Evolutionary conservation across 64 coral and sea anemone species (phyloP).

Genomic region (Montipora sp.): DNA sequence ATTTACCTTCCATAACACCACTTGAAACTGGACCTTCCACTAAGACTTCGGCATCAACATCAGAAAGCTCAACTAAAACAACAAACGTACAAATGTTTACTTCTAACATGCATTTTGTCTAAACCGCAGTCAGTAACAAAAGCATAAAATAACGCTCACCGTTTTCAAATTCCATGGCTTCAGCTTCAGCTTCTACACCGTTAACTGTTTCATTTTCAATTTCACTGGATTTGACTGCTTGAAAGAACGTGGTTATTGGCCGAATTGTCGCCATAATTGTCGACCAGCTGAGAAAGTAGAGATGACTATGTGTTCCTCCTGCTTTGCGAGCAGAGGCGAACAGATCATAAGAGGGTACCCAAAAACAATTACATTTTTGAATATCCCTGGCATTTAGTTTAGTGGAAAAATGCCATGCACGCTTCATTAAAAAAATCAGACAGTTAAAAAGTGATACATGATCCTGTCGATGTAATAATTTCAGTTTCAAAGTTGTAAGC

Average conservation of each 20-base stretch:
- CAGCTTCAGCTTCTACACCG: slow-evolving; percentile 22
- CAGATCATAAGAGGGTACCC: slow-evolving; percentile 44
- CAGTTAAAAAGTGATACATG: slow-evolving; percentile 50
- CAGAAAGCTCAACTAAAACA: slow-evolving; percentile 4
- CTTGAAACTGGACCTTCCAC: slow-evolving; percentile 9
- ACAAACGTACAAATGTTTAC: slow-evolving; percentile 12
- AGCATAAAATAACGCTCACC: slow-evolving; percentile 4
- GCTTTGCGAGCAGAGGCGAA: slow-evolving; percentile 43
- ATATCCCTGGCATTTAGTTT: slow-evolving; percentile 63
- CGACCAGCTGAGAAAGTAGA: slow-evolving; percentile 38
- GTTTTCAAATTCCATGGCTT: slow-evolving; percentile 34
- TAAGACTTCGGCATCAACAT: slow-evolving; percentile 16
- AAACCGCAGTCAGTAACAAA: slow-evolving; percentile 1
- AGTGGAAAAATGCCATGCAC: slow-evolving; percentile 44
- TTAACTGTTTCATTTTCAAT: slow-evolving; percentile 38
- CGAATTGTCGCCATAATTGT: slow-evolving; percentile 55
- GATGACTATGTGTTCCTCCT: slow-evolving; percentile 15
- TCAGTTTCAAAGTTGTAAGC: neutral
- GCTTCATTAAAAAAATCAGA: slow-evolving; percentile 37
- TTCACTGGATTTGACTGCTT: neutral
- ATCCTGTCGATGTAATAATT: slow-evolving; percentile 25
- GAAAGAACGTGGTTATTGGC: neutral
- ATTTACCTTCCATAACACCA: slow-evolving; percentile 34
- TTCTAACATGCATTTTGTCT: neutral
- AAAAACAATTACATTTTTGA: slow-evolving; percentile 38